phyloP scores from a whole-genome alignment of 2,113 vertebrate genomes.

The Channa maculata region DNA sequence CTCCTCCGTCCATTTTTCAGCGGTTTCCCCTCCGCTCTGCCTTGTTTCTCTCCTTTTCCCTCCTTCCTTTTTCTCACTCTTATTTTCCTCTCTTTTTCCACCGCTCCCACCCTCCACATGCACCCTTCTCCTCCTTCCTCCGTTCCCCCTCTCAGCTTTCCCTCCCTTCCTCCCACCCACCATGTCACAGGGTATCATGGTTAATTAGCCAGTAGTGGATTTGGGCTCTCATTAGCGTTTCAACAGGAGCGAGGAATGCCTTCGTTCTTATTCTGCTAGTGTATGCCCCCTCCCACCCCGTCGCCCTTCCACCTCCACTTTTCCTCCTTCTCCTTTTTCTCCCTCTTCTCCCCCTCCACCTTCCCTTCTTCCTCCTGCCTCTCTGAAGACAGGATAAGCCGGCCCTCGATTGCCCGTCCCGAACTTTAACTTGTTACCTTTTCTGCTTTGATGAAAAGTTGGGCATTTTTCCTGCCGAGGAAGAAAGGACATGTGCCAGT shows the following conservation, averaged over 20 bases:
- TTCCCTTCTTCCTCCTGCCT: slow-evolving; percentile 11
- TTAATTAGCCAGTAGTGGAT: slow-evolving; percentile 79
- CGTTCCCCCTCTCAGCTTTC: neutral
- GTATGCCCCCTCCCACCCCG: slow-evolving; percentile 13
- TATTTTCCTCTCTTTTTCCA: neutral
- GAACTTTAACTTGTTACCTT: slow-evolving; percentile 59
- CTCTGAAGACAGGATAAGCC: slow-evolving; percentile 54
- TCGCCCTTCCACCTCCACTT: slow-evolving; percentile 7
- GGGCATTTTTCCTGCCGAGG: slow-evolving; percentile 27
- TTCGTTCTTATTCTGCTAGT: slow-evolving; percentile 71
- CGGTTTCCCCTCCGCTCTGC: slow-evolving; percentile 21
- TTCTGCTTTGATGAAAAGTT: slow-evolving; percentile 70
- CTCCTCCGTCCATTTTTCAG: slow-evolving; percentile 22
- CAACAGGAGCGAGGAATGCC: slow-evolving; percentile 56
- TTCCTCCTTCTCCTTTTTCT: slow-evolving; percentile 7
- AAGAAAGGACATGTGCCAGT: slow-evolving; percentile 60
- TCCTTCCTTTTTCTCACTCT: neutral
- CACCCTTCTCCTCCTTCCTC: neutral
- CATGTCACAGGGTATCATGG: slow-evolving; percentile 76
- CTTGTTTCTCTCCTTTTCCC: slow-evolving; percentile 27
- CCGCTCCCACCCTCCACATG: neutral
- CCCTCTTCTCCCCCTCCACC: neutral
- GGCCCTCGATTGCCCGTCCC: slow-evolving; percentile 44
- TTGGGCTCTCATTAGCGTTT: slow-evolving; percentile 76
- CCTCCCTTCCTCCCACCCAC: slow-evolving; percentile 41